Percentiles rank a stretch among this genome's conserved stretches.
phyloP scores from a whole-genome alignment of 2,888 invertebrate genomes.

The Dynastes tityus region DNA sequence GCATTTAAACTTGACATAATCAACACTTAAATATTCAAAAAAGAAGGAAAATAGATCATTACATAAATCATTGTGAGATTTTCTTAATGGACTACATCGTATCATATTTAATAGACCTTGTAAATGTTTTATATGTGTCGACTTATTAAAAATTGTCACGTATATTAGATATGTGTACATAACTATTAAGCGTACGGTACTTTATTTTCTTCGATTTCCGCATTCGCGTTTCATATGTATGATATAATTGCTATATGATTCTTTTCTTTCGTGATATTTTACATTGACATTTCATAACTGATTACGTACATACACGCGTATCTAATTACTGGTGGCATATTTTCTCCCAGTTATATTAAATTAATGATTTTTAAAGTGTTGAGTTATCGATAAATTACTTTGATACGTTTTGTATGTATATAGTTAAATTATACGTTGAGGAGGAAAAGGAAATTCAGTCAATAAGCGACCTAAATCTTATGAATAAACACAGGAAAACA shows the following conservation, averaged over 20 bases:
- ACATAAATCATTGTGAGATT: neutral
- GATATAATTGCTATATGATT: constrained; percentile 25
- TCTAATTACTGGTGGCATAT: neutral
- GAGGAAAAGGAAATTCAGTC: too few species aligned
- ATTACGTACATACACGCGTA: neutral
- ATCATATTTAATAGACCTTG: constrained; percentile 5
- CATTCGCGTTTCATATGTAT: constrained; percentile 21
- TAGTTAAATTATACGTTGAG: too few species aligned
- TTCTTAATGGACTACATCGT: neutral
- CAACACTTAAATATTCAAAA: too few species aligned
- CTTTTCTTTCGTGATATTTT: constrained; percentile 4
- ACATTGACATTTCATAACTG: constrained; percentile 21
- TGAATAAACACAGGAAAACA: too few species aligned
- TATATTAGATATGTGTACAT: neutral
- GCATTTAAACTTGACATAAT: too few species aligned
- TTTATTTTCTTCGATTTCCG: constrained; percentile 33
- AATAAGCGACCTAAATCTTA: too few species aligned
- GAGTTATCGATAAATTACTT: too few species aligned
- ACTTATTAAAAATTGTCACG: constrained; percentile 27
- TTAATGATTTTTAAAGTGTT: too few species aligned
- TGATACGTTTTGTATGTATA: too few species aligned
- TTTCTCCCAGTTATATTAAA: too few species aligned
- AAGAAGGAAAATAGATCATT: too few species aligned
- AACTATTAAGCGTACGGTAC: constrained; percentile 25
- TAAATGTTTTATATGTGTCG: constrained; percentile 23